Evolutionary conservation across 92 coral and sea anemone species (phyloP), one percentile per base, ranked within the genome.

Genomic region (Paragorgia papillata): DNA sequence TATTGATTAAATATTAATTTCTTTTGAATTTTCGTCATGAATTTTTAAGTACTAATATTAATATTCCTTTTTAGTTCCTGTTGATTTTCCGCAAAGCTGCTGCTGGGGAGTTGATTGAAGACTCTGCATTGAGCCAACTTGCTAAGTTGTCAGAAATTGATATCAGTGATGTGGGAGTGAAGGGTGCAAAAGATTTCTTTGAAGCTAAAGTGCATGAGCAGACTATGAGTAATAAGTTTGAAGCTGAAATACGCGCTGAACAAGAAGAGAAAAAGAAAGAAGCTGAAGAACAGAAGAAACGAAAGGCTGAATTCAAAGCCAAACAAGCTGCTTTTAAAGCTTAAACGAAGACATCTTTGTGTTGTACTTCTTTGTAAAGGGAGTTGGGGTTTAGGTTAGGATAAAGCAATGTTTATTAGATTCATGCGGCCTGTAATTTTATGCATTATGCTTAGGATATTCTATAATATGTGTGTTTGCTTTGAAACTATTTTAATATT

Each of bases 21-120:
- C n/a, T n/a, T n/a, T n/a, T n/a, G n/a, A n/a, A n/a, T n/a, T n/a
- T n/a, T n/a, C n/a, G n/a, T n/a, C n/a, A n/a, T n/a, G n/a, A n/a
- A n/a, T n/a, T n/a, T n/a, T n/a, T n/a, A n/a, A n/a, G n/a, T n/a
- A n/a, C n/a, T n/a, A n/a, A n/a, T n/a, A n/a, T n/a, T n/a, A n/a
- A n/a, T n/a, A n/a, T n/a, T n/a, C 19, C 60, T 77, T 81, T 78
- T 24, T 83, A 94, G 98, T 94, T 94, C 68, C 90, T 94, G 73
- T 75, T 94, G 77, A 89, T 94, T 63, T 94, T 94, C 83, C 97
- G 97, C 18, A 94, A 94, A 89, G 95, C 98, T 0, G 93, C 84
- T 1, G 98, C 98, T 30, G 98, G 98, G 1, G 98, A 94, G 63
- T 90, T 94, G 2, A 83, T 32, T 0, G 96, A 48, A 22, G 98